phyloP scores from a whole-genome alignment of 2,113 vertebrate species.

The Nibea coibor region DNA sequence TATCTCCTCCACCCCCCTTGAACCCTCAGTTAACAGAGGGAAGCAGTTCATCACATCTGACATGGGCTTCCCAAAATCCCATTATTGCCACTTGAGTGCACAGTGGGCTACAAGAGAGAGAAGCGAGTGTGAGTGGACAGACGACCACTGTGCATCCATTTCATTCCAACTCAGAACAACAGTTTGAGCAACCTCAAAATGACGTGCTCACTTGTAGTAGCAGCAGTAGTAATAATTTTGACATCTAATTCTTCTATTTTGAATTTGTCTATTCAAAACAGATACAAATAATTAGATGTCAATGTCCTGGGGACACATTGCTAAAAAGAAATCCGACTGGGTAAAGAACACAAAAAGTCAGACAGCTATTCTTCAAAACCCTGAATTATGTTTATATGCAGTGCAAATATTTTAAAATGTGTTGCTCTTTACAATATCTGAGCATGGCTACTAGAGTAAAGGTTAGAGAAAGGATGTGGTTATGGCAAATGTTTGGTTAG shows the following conservation, averaged over 20 bases:
- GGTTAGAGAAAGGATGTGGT: background rate
- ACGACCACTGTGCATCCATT: conserved; percentile 28
- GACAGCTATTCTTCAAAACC: background rate
- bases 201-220: background rate
- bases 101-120: conserved; percentile 44
- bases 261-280: background rate
- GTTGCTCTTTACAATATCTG: background rate
- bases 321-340: background rate
- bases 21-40: conserved; percentile 39
- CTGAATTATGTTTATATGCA: background rate
- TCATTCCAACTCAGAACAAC: conserved; percentile 26
- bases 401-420: background rate
- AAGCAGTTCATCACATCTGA: conserved; percentile 69
- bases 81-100: conserved; percentile 65
- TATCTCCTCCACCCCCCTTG: conserved; percentile 34
- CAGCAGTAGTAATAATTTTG: background rate
- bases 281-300: background rate
- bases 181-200: conserved; percentile 16
- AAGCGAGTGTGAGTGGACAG: conserved; percentile 35
- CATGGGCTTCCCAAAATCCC: conserved; percentile 67
- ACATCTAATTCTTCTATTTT: background rate
- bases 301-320: background rate
- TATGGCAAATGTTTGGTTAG: background rate
- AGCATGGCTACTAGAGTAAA: background rate
- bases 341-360: background rate